Percentiles rank a stretch among this genome's conserved stretches.
phyloP scores from a whole-genome alignment of 2,888 invertebrate genomes.

The Odontocolon sp. region DNA sequence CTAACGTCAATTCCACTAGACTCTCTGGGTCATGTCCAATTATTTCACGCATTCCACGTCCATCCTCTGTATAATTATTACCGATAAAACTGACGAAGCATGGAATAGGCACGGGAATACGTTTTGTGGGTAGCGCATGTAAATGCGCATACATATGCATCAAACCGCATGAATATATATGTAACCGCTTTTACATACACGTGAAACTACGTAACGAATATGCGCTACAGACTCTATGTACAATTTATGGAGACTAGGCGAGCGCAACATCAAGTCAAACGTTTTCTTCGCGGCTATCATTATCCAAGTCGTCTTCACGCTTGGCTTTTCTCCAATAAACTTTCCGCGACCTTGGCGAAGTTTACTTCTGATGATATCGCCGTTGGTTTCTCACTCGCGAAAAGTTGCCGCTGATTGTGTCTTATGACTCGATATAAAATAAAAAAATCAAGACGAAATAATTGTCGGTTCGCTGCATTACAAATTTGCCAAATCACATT shows the following conservation, averaged over 20 bases:
- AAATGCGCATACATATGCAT: constrained; percentile 39
- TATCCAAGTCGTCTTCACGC: not conserved
- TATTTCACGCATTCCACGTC: constrained; percentile 33
- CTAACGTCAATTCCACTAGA: constrained; percentile 18
- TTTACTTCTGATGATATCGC: not conserved
- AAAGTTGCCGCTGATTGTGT: constrained; percentile 11
- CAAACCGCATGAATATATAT: constrained; percentile 36
- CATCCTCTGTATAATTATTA: constrained; percentile 14
- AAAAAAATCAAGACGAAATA: not conserved
- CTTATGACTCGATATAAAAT: not conserved
- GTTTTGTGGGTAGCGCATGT: not conserved
- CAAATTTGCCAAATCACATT: not conserved
- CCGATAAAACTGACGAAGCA: constrained; percentile 18
- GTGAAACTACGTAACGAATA: constrained; percentile 4
- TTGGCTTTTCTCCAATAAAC: not conserved
- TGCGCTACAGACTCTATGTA: not conserved
- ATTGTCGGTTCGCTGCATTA: not conserved
- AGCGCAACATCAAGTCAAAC: not conserved
- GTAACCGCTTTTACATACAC: constrained; percentile 38
- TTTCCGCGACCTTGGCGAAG: not conserved
- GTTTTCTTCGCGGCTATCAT: not conserved
- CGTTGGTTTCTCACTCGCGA: not conserved
- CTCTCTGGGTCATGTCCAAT: not conserved
- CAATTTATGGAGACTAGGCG: constrained; percentile 3
- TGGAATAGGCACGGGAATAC: constrained; percentile 8